phyloP scores from a whole-genome alignment of 2,888 invertebrate species.

The Amphiduros pacificus region DNA sequence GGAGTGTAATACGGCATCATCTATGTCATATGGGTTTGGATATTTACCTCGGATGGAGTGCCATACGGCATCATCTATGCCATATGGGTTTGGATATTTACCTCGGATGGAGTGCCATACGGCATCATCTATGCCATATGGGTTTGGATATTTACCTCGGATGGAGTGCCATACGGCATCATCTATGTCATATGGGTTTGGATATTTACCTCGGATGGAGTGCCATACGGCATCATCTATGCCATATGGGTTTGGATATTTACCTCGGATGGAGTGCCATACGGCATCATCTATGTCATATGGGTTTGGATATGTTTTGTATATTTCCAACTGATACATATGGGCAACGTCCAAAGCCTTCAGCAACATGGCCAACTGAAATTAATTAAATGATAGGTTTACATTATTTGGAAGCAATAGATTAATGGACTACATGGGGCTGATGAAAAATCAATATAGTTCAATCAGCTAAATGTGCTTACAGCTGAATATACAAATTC shows the following conservation, averaged over 20 bases:
- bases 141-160: no score
- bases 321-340: conserved; percentile 26
- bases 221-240: conserved; percentile 24
- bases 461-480: conserved; percentile 4
- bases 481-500: conserved; percentile 30
- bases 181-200: no score
- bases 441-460: no score
- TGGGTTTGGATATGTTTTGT: conserved; percentile 24
- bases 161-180: no score
- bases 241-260: conserved; percentile 21
- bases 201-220: conserved; percentile 21
- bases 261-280: conserved; percentile 25
- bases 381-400: neutral
- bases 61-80: no score
- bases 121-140: no score
- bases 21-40: no score
- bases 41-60: no score
- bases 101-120: no score
- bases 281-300: conserved; percentile 23
- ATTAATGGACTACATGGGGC: neutral
- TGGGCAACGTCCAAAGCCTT: conserved; percentile 24
- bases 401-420: neutral
- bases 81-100: no score
- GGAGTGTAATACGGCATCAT: no score
- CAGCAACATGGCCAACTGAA: conserved; percentile 25